These are phyloP conservation scores for Bostrychus sinensis DNA, from an alignment of 2,113 vertebrate genomes.

Conservation along the genomic window DNA sequence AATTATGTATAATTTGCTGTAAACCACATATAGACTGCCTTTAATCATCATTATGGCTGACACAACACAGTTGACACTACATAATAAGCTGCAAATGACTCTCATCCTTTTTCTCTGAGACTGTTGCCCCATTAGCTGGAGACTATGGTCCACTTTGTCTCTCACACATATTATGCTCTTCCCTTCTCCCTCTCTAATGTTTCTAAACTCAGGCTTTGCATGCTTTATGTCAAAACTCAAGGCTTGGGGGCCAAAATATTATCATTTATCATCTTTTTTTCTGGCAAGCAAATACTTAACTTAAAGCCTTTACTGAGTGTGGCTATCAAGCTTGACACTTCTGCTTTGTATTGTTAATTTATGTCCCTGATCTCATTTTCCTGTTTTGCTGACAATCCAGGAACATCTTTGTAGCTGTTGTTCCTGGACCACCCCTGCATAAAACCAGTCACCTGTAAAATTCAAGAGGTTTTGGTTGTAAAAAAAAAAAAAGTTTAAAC, in stretches of 20 bases:
- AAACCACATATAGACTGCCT: constrained; percentile 10
- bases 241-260: neutral
- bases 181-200: neutral
- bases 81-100: constrained; percentile 45
- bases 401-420: too few species aligned
- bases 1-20: constrained; percentile 43
- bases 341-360: too few species aligned
- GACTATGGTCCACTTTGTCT: constrained; percentile 3
- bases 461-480: too few species aligned
- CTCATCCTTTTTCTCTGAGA: constrained; percentile 34
- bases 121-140: neutral
- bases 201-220: neutral
- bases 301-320: neutral
- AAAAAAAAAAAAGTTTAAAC: too few species aligned
- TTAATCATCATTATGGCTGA: constrained; percentile 41
- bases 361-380: too few species aligned
- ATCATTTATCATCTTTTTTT: neutral
- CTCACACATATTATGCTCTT: neutral
- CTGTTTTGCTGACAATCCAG: too few species aligned
- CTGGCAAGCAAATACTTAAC: neutral
- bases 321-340: too few species aligned
- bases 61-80: constrained; percentile 23
- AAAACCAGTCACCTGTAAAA: too few species aligned
- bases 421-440: too few species aligned
- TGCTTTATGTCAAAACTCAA: neutral